Conservation (phyloP, 2,113 vertebrate genomes). For the Felis catus region DNA sequence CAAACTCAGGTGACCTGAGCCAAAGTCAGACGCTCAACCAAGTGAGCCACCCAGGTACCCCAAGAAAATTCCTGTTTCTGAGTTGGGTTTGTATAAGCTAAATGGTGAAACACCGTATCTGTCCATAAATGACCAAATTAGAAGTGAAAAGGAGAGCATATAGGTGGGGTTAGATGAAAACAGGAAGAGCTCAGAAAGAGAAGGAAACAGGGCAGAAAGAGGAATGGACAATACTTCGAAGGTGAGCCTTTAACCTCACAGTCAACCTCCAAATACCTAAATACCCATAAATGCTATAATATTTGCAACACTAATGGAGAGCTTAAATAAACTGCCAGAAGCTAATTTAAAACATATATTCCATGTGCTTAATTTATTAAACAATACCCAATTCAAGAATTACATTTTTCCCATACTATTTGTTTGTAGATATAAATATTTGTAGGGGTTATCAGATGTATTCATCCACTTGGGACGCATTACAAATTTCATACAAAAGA, state of each 20-base stretch:
- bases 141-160: background rate
- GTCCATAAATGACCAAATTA: background rate
- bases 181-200: background rate
- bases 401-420: background rate
- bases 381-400: background rate
- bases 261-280: background rate
- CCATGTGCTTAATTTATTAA: background rate
- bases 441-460: background rate
- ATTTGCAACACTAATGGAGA: background rate
- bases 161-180: background rate
- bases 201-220: background rate
- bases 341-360: background rate
- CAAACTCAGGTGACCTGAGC: too few relatives aligned
- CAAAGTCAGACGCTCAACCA: too few relatives aligned
- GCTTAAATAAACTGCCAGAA: background rate
- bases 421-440: background rate
- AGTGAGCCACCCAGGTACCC: too few relatives aligned
- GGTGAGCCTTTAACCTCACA: background rate
- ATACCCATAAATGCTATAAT: background rate
- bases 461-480: background rate
- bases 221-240: background rate
- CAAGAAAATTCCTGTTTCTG: background rate
- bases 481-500: slow-evolving; percentile 8
- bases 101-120: background rate
- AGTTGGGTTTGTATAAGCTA: background rate